Base-by-base conservation (phyloP, 1,140 invertebrate species). In the Trypoxylus dichotomus region DNA sequence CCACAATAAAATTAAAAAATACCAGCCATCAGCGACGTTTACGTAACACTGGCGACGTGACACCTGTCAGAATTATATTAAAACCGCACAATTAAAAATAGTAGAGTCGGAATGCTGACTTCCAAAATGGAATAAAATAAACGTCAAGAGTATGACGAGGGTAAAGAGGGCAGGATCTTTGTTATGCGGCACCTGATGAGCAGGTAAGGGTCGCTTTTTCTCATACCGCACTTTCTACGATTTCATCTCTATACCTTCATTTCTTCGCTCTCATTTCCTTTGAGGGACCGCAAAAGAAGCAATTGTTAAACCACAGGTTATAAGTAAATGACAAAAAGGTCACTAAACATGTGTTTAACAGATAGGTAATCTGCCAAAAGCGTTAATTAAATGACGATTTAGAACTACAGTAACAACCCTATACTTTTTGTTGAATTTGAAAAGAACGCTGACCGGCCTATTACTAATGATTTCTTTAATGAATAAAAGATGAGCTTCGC, bases 11-110 rank as follows among this genome's bases (percentile, higher is more conserved):
- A 77, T 72, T 77, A 77, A 77, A 68, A 77, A 77, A 77, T 77
- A 71, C 76, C 76, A 77, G 60, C 60, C 76, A 77, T 77, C 76
- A 77, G 60, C 76, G 76, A 43, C 76, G 76, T 73, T 77, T 77
- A 77, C 76, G 76, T 77, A 77, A 77, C 71, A 77, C 76, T 72
- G 76, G 60, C 76, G 76, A 77, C 76, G 71, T 77, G 76, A 77
- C 76, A 77, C 60, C 63, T 77, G 76, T 77, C 76, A 77, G 76
- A 77, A 77, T 77, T 77, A 77, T 68, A 77, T 77, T 77, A 77
- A 77, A 77, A 77, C 76, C 76, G 76, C 76, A 77, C 76, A 77
- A 77, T 77, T 77, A 77, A 77, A 77, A 77, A 77, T 77, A 77
- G 76, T 77, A 29, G 76, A 77, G 76, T 68, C 76, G 76, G 76